Evolutionary conservation across 2,113 vertebrate species (phyloP), one percentile per base, ranked within the genome.

Genomic region (Morphnarchus princeps): DNA sequence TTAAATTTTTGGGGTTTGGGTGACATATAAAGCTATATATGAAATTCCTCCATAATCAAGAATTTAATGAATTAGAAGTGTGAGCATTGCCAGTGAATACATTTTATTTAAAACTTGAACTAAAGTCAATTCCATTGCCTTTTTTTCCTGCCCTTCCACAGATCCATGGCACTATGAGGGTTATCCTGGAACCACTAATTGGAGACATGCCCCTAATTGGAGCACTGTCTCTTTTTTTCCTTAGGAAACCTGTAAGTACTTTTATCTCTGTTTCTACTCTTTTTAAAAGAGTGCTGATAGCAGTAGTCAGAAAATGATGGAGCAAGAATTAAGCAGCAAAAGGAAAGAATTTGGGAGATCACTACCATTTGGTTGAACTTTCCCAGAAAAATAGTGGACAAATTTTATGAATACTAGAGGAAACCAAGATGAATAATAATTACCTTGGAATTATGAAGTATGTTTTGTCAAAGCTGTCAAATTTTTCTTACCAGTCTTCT

Each of bases 191-290:
- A 90, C 99, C 99, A 4, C 83, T 99, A 85, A 98, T 99, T 84
- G 99, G 99, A 87, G 99, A 99, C 97, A 99, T 99, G 98, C 99
- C 99, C 52, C 97, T 99, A 77, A 97, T 99, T 86, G 99, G 99
- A 94, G 99, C 99, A 13, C 76, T 99, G 40, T 99, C 99, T 1
- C 82, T 99, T 93, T 99, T 99, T 95, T 99, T 99, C 97, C 99
- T 99, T 81, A 98, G 99, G 94, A 99, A 99, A 92, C 99, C 99
- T 14, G 99, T 99, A 96, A 99, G 99, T 98, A 63, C 17, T 71
- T 90, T 45, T 42, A 29, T 65, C 6, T 83, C 11, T 28, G 6
- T 78, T 58, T 83, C 77, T 32, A 8, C 8, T 67, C 7, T 25
- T 71, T 87, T 29, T 67, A 36, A 26, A 52, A 15, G 16, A 70